phyloP scores from a whole-genome alignment of 2,797 vertebrate genomes.

The Aulostomus chinensis region DNA sequence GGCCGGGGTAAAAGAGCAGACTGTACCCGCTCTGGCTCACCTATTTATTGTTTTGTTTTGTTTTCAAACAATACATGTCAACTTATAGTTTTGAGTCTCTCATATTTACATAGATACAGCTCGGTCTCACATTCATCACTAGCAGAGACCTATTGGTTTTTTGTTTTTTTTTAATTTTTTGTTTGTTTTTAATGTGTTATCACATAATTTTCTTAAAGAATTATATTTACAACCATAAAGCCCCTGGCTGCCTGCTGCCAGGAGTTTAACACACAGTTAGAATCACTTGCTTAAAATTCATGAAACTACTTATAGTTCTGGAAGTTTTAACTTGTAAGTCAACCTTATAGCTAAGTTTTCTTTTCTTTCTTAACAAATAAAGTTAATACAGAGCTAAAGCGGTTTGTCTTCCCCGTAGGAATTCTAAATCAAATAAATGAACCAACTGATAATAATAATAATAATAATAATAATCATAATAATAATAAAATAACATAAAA shows the following conservation, averaged over 20 bases:
- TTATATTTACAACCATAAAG: conserved; percentile 83
- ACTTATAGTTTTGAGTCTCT: conserved; percentile 83
- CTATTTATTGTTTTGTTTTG: conserved; percentile 37
- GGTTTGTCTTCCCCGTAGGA: conserved; percentile 69
- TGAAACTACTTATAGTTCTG: conserved; percentile 73
- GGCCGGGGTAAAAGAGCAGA: conserved; percentile 66
- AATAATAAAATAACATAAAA: conserved; percentile 64
- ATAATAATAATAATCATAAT: conserved; percentile 66
- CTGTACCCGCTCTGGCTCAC: conserved; percentile 43
- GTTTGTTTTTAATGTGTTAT: conserved; percentile 72
- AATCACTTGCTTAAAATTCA: conserved; percentile 74
- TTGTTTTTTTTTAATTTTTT: conserved; percentile 47
- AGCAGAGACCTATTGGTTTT: conserved; percentile 71
- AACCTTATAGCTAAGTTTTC: conserved; percentile 72
- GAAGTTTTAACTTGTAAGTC: conserved; percentile 72
- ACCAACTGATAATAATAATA: conserved; percentile 66
- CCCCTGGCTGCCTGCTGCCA: conserved; percentile 85
- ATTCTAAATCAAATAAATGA: conserved; percentile 69
- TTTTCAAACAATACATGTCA: conserved; percentile 70
- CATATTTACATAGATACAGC: conserved; percentile 82
- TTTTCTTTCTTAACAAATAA: conserved; percentile 76
- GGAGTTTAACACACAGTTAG: conserved; percentile 75
- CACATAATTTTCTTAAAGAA: conserved; percentile 83
- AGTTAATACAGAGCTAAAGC: conserved; percentile 81
- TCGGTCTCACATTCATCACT: conserved; percentile 59